These are phyloP conservation scores for Brachyopa scutellaris DNA, from an alignment of 2,888 invertebrate genomes.

Conservation along the genomic window DNA sequence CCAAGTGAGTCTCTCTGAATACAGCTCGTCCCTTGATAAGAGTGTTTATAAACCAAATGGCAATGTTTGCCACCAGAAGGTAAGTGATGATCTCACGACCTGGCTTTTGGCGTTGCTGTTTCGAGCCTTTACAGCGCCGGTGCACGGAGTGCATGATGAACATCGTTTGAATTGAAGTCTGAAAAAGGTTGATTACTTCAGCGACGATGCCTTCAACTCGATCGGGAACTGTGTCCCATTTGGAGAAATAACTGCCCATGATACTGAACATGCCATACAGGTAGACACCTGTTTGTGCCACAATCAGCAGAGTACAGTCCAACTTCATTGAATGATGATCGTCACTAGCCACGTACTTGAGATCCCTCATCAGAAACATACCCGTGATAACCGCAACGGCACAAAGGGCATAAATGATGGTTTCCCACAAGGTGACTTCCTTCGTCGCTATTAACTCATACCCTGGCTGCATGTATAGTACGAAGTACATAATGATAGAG, in stretches of 20 bases:
- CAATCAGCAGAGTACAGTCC: constrained; percentile 91
- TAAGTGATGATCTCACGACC: constrained; percentile 94
- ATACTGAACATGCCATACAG: constrained; percentile 94
- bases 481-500: constrained; percentile 94
- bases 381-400: constrained; percentile 85
- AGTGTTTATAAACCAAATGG: constrained; percentile 93
- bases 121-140: constrained; percentile 87
- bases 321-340: constrained; percentile 83
- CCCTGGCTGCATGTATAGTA: constrained; percentile 86
- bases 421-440: constrained; percentile 90
- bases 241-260: constrained; percentile 84
- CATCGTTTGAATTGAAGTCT: constrained; percentile 90
- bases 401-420: constrained; percentile 88
- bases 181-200: constrained; percentile 88
- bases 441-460: constrained; percentile 87
- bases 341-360: constrained; percentile 85
- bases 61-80: constrained; percentile 90
- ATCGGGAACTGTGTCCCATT: constrained; percentile 81
- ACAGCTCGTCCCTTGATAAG: constrained; percentile 92
- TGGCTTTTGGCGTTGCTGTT: constrained; percentile 89
- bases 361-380: constrained; percentile 85
- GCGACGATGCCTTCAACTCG: constrained; percentile 87
- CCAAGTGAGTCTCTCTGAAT: constrained; percentile 90
- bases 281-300: constrained; percentile 94
- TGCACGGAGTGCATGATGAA: constrained; percentile 90